Conservation (phyloP, 2,113 vertebrate genomes). For the Calidris pugnax region DNA sequence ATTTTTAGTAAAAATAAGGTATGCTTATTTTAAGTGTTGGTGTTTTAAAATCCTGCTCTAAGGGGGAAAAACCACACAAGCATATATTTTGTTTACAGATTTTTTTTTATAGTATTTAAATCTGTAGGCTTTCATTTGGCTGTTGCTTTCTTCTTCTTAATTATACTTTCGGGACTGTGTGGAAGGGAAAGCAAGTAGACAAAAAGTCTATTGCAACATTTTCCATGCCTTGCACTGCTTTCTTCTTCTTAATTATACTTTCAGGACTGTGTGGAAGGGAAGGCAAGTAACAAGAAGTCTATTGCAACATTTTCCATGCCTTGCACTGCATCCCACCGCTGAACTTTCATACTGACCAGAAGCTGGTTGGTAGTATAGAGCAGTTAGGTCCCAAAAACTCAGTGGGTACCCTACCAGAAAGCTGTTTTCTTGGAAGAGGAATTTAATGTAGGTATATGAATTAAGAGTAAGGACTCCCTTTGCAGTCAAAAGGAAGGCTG, state of each 20-base stretch:
- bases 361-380: background rate
- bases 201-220: background rate
- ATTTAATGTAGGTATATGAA: background rate
- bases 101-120: background rate
- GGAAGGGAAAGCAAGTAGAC: background rate
- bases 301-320: background rate
- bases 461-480: background rate
- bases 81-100: rapidly evolving
- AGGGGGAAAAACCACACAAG: rapidly evolving
- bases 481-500: background rate
- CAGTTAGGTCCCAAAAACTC: background rate
- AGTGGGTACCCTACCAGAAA: background rate
- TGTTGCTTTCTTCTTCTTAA: background rate
- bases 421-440: background rate
- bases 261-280: background rate
- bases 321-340: background rate
- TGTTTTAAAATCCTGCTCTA: background rate
- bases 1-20: slow-evolving; percentile 97
- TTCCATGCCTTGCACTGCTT: background rate
- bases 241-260: background rate
- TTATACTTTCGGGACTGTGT: background rate
- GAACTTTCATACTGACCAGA: background rate
- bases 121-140: background rate
- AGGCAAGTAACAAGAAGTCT: background rate
- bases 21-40: background rate